Evolutionary conservation across 1,140 invertebrate species (phyloP), one percentile per base, ranked within the genome.

Genomic region (Mercenaria mercenaria): DNA sequence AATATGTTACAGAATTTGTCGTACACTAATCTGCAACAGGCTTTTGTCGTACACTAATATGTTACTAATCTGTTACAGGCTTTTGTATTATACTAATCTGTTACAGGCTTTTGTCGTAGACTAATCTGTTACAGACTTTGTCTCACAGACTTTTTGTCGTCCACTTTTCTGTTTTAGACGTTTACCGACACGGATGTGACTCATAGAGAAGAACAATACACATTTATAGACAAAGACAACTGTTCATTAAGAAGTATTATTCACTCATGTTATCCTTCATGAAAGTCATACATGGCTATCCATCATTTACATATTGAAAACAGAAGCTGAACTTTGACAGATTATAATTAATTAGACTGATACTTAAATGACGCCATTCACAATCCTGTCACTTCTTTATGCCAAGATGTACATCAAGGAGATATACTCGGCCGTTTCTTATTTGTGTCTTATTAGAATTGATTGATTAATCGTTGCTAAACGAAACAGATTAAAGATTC

Each of bases 331-430:
- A 50, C 74, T 79, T 76, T 50, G 74, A 79, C 74, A 79, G 43
- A 79, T 8, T 13, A 79, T 79, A 50, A 79, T 79, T 41, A 79
- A 79, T 79, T 18, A 20, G 50, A 47, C 15, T 34, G 41, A 23
- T 18, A 29, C 6, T 50, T 50, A 41, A 79, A 79, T 82, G 52
- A 61, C 79, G 52, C 79, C 32, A 82, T 61, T 61, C 56, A 82
- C 79, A 41, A 43, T 1, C 18, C 32, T 64, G 79, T 82, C 79
- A 61, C n/a, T 39, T 13, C 20, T 61, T 8, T 41, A 26, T 82
- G 79, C 61, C 52, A 82, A 50, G 50, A 52, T 26, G 29, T 82
- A 29, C 37, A 23, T 10, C 52, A 82, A n/a, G 79, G 79, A n/a
- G 59, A 34, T 32, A 41, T 72, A 20, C 43, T 85, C 29, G 72